Conservation (phyloP, 35 echinoderm and acorn worm species). For the Patiria miniata region DNA sequence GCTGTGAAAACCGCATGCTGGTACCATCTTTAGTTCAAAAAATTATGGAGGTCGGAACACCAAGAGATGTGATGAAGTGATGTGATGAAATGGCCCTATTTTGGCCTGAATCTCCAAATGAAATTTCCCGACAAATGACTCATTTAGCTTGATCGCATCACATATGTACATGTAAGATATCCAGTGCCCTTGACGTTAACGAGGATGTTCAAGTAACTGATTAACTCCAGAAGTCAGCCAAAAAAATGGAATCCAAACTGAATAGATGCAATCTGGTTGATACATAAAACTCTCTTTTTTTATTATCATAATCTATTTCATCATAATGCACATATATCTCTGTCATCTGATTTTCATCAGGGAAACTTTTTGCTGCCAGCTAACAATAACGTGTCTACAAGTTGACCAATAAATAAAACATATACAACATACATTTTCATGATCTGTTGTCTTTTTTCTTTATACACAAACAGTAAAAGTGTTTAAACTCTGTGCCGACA, state of each 20-base stretch:
- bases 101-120: too few relatives aligned
- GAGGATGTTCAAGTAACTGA: too few relatives aligned
- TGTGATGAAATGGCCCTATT: too few relatives aligned
- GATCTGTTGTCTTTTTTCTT: neutral
- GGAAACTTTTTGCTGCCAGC: conserved; percentile 1
- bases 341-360: neutral
- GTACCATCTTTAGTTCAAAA: too few relatives aligned
- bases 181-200: too few relatives aligned
- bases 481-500: neutral
- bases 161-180: too few relatives aligned
- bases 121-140: too few relatives aligned
- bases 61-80: too few relatives aligned
- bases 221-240: neutral
- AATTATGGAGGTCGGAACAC: too few relatives aligned
- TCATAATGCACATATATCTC: conserved; percentile 23
- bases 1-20: too few relatives aligned
- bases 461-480: conserved; percentile 11
- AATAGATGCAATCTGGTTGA: neutral
- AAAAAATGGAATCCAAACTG: neutral
- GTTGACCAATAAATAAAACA: conserved; percentile 23
- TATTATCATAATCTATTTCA: neutral
- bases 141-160: too few relatives aligned
- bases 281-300: conserved; percentile 26
- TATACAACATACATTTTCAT: conserved; percentile 2
- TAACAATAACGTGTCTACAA: neutral